Evolutionary conservation across 2,888 invertebrate species (phyloP), one percentile per base, ranked within the genome.

Genomic region (Folsomia manolachei): DNA sequence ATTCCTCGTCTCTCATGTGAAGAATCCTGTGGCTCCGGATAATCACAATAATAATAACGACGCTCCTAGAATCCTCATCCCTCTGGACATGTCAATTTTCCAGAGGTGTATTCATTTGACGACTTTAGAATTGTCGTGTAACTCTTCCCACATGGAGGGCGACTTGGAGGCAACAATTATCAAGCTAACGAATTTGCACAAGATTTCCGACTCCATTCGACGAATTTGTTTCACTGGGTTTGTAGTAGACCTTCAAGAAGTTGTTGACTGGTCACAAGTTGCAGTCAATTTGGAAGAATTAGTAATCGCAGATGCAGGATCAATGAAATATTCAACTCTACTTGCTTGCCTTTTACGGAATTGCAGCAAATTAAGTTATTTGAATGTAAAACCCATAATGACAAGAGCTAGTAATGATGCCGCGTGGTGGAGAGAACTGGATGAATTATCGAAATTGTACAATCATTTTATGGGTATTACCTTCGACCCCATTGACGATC

Each of bases 401-500:
- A 66, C 77, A 0, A 69, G 75, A 53, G 77, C 72, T 4, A 71
- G 73, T 27, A 74, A 68, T 67, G 76, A 72, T 14, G 69, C 73
- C 14, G 53, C 67, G 14, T 77, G 78, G 77, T 76, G 69, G 60
- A 68, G 66, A 14, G 79, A 80, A 71, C 69, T 78, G 14, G 51
- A 63, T 14, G 71, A 70, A 19, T 60, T 80, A 11, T 69, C 71
- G 18, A 61, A 73, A 27, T 63, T 80, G 18, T 78, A 76, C 63
- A 66, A 75, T 14, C 71, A 70, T 63, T 80, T 80, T 26, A 80
- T 80, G 78, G 72, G 73, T 21, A 73, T 74, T 23, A 52, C 72
- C 2, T 80, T 72, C 60, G 78, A 80, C 52, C 75, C 75, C 9
- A 74, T 78, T 24, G 79, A 80, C 64, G 78, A 78, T 27, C 62